These are phyloP conservation scores for Actinernus sp. DNA, from an alignment of 92 coral and sea anemone species.

Conservation along the genomic window DNA sequence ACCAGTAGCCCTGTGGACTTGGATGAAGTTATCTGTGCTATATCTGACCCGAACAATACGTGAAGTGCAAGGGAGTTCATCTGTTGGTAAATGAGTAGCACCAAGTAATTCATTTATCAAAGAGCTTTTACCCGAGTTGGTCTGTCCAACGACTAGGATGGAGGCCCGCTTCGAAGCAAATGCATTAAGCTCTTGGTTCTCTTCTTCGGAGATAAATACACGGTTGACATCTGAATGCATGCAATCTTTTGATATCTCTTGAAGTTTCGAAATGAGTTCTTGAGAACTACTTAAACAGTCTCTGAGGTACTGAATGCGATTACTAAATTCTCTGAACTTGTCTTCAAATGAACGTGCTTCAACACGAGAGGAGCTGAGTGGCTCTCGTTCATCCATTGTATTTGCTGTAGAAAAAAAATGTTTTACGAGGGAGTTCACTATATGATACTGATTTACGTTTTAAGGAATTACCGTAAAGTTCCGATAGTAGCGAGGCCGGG, in stretches of 20 bases:
- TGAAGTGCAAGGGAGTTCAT: slow-evolving; percentile 74
- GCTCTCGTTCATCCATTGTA: too few species aligned
- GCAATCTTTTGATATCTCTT: slow-evolving; percentile 18
- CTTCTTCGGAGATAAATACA: slow-evolving; percentile 41
- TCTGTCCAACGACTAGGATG: slow-evolving; percentile 68
- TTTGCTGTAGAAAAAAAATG: too few species aligned
- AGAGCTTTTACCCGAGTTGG: slow-evolving; percentile 80
- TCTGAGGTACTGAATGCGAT: slow-evolving; percentile 45
- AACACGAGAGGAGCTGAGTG: too few species aligned
- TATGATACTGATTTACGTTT: too few species aligned
- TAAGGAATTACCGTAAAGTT: too few species aligned
- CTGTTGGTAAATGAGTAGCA: slow-evolving; percentile 61
- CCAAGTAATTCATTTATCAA: slow-evolving; percentile 75
- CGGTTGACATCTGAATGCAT: slow-evolving; percentile 16
- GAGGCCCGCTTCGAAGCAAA: slow-evolving; percentile 55
- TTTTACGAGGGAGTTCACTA: too few species aligned
- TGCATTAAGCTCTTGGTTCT: slow-evolving; percentile 35
- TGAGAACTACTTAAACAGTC: slow-evolving; percentile 38
- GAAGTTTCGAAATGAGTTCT: slow-evolving; percentile 29
- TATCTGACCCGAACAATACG: slow-evolving; percentile 68
- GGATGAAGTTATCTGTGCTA: slow-evolving; percentile 45
- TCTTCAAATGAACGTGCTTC: slow-evolving; percentile 46
- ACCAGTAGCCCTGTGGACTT: slow-evolving; percentile 28
- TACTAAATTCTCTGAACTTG: slow-evolving; percentile 55
- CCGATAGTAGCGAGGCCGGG: too few species aligned